A percentile compares a stretch with the other conserved stretches of the same genome.
phyloP scores from a whole-genome alignment of 37 sponge, comb jelly and placozoan genomes.

The Geodia barretti region DNA sequence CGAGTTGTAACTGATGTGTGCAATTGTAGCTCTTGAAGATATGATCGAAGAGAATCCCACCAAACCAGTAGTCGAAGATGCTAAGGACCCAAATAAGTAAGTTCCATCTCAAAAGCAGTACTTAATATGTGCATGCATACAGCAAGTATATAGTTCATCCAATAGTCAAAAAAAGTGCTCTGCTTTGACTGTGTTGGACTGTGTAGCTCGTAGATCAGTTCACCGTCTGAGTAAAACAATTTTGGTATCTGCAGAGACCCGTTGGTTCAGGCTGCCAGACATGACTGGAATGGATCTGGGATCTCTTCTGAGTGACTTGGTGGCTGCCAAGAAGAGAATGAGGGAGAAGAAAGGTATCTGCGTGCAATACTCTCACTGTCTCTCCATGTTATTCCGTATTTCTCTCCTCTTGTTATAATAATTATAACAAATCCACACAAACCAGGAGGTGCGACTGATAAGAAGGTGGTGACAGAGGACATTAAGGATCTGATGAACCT shows the following conservation, averaged over 20 bases:
- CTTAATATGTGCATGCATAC: no score
- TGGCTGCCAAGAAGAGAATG: neutral
- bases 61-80: neutral
- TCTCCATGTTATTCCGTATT: no score
- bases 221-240: no score
- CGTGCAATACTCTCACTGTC: no score
- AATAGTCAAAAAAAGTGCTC: no score
- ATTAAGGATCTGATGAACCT: neutral
- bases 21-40: neutral
- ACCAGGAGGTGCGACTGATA: neutral
- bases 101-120: no score
- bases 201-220: no score
- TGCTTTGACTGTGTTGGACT: no score
- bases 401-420: no score
- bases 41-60: neutral
- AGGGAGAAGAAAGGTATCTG: neutral
- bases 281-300: neutral
- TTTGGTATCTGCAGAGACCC: neutral
- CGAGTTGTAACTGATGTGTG: no score
- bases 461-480: neutral
- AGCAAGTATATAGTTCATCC: no score
- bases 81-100: neutral
- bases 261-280: neutral
- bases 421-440: no score
- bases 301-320: neutral